Evolutionary conservation across 2,888 invertebrate species (phyloP).

Genomic region (Mycogona germanica): DNA sequence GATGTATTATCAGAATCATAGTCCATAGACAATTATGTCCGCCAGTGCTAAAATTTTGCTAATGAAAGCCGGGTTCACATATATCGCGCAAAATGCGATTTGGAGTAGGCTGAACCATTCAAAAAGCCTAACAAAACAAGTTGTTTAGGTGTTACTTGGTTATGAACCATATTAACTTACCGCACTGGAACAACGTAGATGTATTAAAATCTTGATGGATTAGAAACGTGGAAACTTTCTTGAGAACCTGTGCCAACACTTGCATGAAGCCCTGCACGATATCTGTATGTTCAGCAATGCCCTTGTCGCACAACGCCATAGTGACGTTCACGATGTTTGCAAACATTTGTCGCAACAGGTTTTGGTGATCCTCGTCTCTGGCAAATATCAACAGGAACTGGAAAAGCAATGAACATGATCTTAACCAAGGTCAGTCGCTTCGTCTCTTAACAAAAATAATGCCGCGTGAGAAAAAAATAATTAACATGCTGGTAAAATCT

Average conservation of each 20-base stretch:
- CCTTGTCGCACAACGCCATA: slow-evolving; percentile 27
- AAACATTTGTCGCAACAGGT: slow-evolving; percentile 35
- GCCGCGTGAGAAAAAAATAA: background rate
- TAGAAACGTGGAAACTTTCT: slow-evolving; percentile 45
- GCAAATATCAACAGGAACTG: slow-evolving; percentile 35
- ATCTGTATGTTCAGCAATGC: slow-evolving; percentile 48
- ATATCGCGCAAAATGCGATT: too few relatives aligned
- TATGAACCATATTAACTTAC: slow-evolving; percentile 23
- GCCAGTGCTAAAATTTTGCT: too few relatives aligned
- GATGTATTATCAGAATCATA: too few relatives aligned
- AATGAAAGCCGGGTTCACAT: too few relatives aligned
- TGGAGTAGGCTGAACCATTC: too few relatives aligned
- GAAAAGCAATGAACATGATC: slow-evolving; percentile 12
- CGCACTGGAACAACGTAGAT: slow-evolving; percentile 42
- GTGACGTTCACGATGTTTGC: slow-evolving; percentile 30
- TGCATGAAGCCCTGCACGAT: slow-evolving; percentile 54
- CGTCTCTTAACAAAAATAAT: background rate
- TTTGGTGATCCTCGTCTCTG: slow-evolving; percentile 27
- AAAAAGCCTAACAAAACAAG: too few relatives aligned
- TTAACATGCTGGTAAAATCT: background rate
- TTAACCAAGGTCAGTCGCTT: too few relatives aligned
- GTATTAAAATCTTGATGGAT: slow-evolving; percentile 36
- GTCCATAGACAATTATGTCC: too few relatives aligned
- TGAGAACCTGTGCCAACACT: slow-evolving; percentile 49
- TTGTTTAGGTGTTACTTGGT: too few relatives aligned